A percentile compares a stretch with the other conserved stretches of the same genome.
Conservation (phyloP, 2,797 vertebrate genomes). For the Hyperoplus lanceolatus region DNA sequence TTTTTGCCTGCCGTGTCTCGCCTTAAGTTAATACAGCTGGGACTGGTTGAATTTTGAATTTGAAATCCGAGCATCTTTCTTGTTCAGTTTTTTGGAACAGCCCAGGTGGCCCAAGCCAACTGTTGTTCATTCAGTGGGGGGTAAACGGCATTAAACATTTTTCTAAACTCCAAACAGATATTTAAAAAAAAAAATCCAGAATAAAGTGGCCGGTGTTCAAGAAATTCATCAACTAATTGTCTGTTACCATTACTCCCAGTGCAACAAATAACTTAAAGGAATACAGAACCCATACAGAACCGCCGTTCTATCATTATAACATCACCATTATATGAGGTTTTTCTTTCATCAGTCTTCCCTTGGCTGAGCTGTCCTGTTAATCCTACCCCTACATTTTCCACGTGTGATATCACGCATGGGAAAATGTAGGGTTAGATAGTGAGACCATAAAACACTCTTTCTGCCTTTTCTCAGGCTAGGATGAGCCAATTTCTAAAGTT, state of each 20-base stretch:
- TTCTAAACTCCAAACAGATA: constrained; percentile 51
- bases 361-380: no score
- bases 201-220: constrained; percentile 23
- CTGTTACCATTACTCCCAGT: constrained; percentile 19
- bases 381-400: no score
- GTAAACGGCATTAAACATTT: constrained; percentile 20
- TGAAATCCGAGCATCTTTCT: constrained; percentile 63
- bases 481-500: no score
- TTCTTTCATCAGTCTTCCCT: no score
- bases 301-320: no score
- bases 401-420: no score
- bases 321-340: no score
- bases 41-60: constrained; percentile 55
- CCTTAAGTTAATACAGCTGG: constrained; percentile 62
- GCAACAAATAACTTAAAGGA: neutral
- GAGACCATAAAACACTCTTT: no score
- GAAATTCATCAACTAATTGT: constrained; percentile 30
- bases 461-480: no score
- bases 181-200: constrained; percentile 12
- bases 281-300: no score
- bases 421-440: no score
- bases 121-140: constrained; percentile 39
- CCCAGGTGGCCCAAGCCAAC: constrained; percentile 56
- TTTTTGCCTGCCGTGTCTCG: no score
- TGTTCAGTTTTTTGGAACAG: constrained; percentile 60